phyloP scores from a whole-genome alignment of 2,888 invertebrate species.

The Enchytraeus crypticus region DNA sequence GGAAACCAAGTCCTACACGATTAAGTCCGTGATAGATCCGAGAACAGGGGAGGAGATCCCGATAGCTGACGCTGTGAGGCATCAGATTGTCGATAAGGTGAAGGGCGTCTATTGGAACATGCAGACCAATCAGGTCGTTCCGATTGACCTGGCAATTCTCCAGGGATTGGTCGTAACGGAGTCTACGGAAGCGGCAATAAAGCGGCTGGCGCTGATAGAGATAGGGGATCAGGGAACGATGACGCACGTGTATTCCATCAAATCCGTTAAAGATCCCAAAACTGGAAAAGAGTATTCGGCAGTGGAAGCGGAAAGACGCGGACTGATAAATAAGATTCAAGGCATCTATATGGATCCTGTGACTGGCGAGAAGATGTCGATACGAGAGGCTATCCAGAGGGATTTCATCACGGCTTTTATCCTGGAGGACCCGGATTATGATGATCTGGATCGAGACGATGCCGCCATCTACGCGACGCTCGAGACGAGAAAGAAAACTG shows the following conservation, averaged over 20 bases:
- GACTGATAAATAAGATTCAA: constrained; percentile 26
- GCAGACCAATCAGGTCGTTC: constrained; percentile 66
- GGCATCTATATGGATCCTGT: constrained; percentile 58
- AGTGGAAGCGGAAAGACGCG: constrained; percentile 28
- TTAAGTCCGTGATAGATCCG: constrained; percentile 60
- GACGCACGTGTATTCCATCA: constrained; percentile 25
- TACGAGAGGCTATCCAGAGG: constrained; percentile 23
- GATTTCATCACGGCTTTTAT: constrained; percentile 24
- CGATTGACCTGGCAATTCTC: constrained; percentile 73
- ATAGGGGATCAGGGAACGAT: constrained; percentile 10
- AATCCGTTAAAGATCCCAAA: constrained; percentile 24
- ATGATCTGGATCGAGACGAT: constrained; percentile 33
- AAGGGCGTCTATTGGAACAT: constrained; percentile 58
- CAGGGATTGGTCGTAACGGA: constrained; percentile 60
- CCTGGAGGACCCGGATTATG: constrained; percentile 28
- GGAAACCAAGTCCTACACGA: constrained; percentile 31
- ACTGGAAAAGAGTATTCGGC: constrained; percentile 21
- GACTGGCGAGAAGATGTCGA: constrained; percentile 65
- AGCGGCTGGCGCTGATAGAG: constrained; percentile 22
- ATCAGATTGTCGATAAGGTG: constrained; percentile 77
- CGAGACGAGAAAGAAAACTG: constrained; percentile 19
- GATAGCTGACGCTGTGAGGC: constrained; percentile 71
- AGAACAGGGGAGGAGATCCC: constrained; percentile 66
- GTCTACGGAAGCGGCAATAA: constrained; percentile 18
- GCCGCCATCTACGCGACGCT: constrained; percentile 26